Evolutionary conservation across 2,888 invertebrate genomes (phyloP), one percentile per base, ranked within the genome.

Genomic region (Drosophila lutescens): DNA sequence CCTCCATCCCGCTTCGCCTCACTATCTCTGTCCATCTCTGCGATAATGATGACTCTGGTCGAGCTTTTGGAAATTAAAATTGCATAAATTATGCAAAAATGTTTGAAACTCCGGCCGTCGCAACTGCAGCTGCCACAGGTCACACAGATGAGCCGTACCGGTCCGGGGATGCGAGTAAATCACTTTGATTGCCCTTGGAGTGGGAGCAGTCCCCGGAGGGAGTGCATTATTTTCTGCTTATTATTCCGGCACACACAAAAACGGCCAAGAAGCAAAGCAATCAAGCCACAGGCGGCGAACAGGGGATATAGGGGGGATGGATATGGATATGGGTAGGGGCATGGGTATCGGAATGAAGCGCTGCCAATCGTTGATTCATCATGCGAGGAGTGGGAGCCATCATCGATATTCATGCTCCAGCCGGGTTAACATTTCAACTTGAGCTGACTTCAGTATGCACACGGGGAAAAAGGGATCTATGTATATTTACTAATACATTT

Each of bases 141-240:
- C 67, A 58, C 49, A 69, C 47, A 60, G 26, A 47, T 41, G 60
- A 36, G 36, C 10, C 32, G 32, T 4, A 30, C 46, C 41, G 41
- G 6, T 6, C 26, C 26, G 41, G 44, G 50, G 65, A 66, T 66
- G 66, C 66, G 69, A 69, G 72, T 74, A 83, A 83, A 68, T 69
- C 74, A 53, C 53, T 74, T 54, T 67, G 84, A 80, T 83, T 74
- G 80, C 65, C 65, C 78, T 74, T 65, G 76, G 66, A 84, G 75
- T 65, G 61, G 63, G 62, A 58, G 57, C 67, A 49, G 62, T 63
- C 61, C 40, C 62, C 77, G 60, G 49, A 60, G 69, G 67, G 79
- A 74, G 74, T 76, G 86, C 86, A 85, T 85, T 79, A 87, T 84
- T 87, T 81, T 76, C 88, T 78, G 76, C 78, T 81, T 86, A 81